Conservation (phyloP, 2,797 vertebrate genomes). For the Urosaurus nigricauda region DNA sequence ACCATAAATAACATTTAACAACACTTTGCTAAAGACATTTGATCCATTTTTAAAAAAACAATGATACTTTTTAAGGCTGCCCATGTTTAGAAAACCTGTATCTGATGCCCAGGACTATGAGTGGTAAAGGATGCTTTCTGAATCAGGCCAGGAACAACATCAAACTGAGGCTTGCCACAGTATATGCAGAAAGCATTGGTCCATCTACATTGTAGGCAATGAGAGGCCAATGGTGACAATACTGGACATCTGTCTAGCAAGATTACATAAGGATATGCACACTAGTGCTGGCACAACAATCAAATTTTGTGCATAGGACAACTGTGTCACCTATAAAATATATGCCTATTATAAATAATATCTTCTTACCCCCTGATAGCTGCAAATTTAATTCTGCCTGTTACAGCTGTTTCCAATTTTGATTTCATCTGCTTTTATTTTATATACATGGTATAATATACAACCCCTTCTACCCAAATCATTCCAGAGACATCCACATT, state of each 20-base stretch:
- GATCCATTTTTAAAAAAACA: too few relatives aligned
- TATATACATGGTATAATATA: neutral
- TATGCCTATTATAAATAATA: neutral
- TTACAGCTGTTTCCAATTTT: slow-evolving; percentile 14
- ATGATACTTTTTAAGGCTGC: neutral
- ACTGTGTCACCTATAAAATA: neutral
- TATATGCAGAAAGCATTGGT: neutral
- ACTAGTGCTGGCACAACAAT: neutral
- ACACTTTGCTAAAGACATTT: neutral
- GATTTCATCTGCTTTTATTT: slow-evolving; percentile 26
- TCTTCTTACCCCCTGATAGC: neutral
- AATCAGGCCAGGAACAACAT: neutral
- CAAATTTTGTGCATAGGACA: neutral
- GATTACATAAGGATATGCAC: neutral
- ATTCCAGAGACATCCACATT: neutral
- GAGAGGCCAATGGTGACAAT: neutral
- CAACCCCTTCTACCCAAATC: neutral
- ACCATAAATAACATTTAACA: neutral
- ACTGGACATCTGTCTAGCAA: neutral
- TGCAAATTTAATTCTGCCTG: slow-evolving; percentile 4
- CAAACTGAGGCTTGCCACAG: neutral
- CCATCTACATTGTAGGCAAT: neutral
- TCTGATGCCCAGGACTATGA: neutral
- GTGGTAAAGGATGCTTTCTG: neutral
- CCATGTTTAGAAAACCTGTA: neutral